Evolutionary conservation across 2,113 vertebrate species (phyloP).

Genomic region (Cygnus atratus): DNA sequence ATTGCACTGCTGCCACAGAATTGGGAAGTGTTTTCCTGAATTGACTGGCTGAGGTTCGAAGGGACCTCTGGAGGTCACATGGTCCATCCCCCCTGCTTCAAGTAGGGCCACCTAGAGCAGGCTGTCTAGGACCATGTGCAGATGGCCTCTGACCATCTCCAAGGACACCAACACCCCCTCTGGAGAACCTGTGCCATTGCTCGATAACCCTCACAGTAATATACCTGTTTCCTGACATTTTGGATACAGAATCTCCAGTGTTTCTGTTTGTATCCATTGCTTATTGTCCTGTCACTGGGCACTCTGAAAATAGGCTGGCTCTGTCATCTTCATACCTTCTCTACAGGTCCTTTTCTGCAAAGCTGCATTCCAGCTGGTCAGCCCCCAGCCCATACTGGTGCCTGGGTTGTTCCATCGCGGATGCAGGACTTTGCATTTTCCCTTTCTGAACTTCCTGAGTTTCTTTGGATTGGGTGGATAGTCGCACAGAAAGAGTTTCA

Average conservation of each 20-base stretch:
- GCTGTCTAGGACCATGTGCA: not conserved
- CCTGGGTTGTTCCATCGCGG: not conserved
- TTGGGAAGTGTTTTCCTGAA: no score
- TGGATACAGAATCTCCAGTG: not conserved
- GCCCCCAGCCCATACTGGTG: not conserved
- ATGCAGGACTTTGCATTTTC: not conserved
- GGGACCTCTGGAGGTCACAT: not conserved
- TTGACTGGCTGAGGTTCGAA: not conserved
- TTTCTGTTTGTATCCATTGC: not conserved
- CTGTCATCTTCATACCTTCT: not conserved
- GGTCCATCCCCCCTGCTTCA: fast-evolving
- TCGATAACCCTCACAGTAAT: not conserved
- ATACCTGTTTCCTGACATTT: not conserved
- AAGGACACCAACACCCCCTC: not conserved
- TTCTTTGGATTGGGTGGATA: not conserved
- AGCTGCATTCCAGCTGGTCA: not conserved
- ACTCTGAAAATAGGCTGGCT: not conserved
- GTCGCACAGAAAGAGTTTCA: not conserved
- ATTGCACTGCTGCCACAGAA: no score
- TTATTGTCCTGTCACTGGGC: not conserved
- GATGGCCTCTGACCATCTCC: not conserved
- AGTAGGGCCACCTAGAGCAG: not conserved
- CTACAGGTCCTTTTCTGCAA: not conserved
- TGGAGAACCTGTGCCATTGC: not conserved
- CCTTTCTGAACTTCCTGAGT: not conserved